Evolutionary conservation across 37 sponge, comb jelly and placozoan genomes (phyloP).

Genomic region (Axinella damicornis): DNA sequence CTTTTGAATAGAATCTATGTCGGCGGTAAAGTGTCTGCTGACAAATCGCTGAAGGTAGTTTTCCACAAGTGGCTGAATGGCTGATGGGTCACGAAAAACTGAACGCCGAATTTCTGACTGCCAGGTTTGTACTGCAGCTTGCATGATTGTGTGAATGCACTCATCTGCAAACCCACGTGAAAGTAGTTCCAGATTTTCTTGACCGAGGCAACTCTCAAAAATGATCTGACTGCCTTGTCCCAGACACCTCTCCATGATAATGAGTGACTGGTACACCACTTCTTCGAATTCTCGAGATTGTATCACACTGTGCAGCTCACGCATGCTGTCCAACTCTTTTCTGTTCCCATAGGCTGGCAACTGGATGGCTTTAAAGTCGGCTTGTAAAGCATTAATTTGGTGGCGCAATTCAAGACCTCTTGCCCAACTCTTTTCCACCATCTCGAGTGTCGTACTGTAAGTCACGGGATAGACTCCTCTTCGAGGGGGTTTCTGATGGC

Average conservation of each 20-base stretch:
- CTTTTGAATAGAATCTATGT: neutral
- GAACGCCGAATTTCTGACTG: neutral
- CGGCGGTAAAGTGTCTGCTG: neutral
- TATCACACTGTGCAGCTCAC: neutral
- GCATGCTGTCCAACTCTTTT: neutral
- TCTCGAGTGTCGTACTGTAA: neutral
- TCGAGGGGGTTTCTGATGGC: neutral
- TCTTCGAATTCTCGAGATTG: neutral
- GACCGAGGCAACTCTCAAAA: neutral
- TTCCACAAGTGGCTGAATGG: conserved; percentile 6
- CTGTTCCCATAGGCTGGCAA: conserved; percentile 2
- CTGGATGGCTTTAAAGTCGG: neutral
- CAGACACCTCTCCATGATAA: conserved; percentile 72
- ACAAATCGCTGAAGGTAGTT: conserved; percentile 10
- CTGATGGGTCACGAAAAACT: conserved; percentile 13
- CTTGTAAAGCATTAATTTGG: no score
- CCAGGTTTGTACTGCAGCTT: neutral
- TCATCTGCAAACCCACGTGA: neutral
- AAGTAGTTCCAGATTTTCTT: neutral
- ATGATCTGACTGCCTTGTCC: conserved; percentile 31
- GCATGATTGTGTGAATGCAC: conserved; percentile 3
- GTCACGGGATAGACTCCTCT: no score
- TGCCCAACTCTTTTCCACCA: conserved; percentile 33
- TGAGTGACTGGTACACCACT: conserved; percentile 32
- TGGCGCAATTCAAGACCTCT: conserved; percentile 2